Base-by-base conservation (phyloP, 2,113 vertebrate species). In the Gadus macrocephalus region DNA sequence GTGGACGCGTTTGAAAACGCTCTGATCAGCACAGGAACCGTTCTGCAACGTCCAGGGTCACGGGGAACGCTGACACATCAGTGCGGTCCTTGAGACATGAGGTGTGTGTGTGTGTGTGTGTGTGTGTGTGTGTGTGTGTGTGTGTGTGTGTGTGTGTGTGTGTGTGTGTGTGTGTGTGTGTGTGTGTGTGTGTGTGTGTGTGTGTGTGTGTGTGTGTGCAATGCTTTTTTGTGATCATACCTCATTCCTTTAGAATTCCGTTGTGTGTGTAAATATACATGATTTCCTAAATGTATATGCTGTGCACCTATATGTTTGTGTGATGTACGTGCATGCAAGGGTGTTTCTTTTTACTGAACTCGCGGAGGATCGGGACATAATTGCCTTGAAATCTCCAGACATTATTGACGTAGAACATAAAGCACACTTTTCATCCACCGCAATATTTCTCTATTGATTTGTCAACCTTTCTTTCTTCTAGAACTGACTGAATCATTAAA, bases 1-100 rank as follows among this genome's bases (percentile, higher is more conserved):
- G 67, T 66, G 65, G 28, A 75, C 56, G 62, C 56, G 73, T 71
- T 71, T 65, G 68, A 76, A 80, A 80, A 63, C 7, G 62, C 62
- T 71, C 68, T 49, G 71, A 74, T 85, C 83, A 85, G 78, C 80
- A 78, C 17, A 53, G 66, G 59, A 72, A 69, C 64, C 0, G n/a
- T 64, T 58, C 27, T 35, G 25, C 7, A 12, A 7, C 76, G 67
- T 68, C 72, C 69, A 70, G 82, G 74, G 64, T 79, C 79, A 73
- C 75, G 59, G 64, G 53, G 58, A 6, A 42, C 74, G 77, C 80
- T 82, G 78, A 82, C 83, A 72, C 75, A 80, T 70, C 71, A 82
- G 72, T 59, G 28, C 17, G 0, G 59, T 66, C 28, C 72, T 64
- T 77, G 67, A 73, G 67, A 68, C 53, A 31, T 28, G 58, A 74